Evolutionary conservation across 2,888 invertebrate genomes (phyloP), one percentile per base, ranked within the genome.

Genomic region (Theretra japonica): DNA sequence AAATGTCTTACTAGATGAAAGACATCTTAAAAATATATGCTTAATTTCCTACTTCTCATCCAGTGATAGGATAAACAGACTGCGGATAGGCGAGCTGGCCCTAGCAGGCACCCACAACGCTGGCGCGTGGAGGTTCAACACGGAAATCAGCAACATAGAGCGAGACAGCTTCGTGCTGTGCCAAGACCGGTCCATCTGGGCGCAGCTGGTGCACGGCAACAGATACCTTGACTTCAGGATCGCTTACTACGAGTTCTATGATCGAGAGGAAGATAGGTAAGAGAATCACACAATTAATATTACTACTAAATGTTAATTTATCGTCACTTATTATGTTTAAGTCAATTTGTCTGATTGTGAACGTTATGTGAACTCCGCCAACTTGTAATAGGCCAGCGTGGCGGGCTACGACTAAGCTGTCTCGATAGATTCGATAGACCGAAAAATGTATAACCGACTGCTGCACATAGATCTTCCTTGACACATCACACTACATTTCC

Each of bases 161-260:
- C 88, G 89, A 28, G 94, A 94, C 76, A 90, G 80, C 80, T 94
- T 93, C 79, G 88, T 94, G 33, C 86, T 95, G 1, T 95, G 95
- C 80, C 98, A 98, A 87, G 97, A 98, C 86, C 95, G 97, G 73
- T 96, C 96, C 82, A 95, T 98, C 69, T 98, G 97, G 97, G 96
- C 96, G 0, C 98, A 98, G 83, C 94, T 98, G n/a, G 96, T 97
- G 0, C 96, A 97, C 85, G 98, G 98, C 70, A 96, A 97, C 81
- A 95, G 98, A 83, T 98, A 97, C 89, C 93, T 98, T 69, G 98
- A 98, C 88, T 95, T 98, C 71, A 95, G 97, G 79, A 95, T 98
- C 76, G 97, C 97, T 75, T 97, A 96, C 89, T 97, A 94, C 75
- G 91, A 88, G 8, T 88, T 90, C 73, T 94, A 93, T 72, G 71